Evolutionary conservation across 2,888 invertebrate genomes (phyloP).

Genomic region (Lutraria lutraria): DNA sequence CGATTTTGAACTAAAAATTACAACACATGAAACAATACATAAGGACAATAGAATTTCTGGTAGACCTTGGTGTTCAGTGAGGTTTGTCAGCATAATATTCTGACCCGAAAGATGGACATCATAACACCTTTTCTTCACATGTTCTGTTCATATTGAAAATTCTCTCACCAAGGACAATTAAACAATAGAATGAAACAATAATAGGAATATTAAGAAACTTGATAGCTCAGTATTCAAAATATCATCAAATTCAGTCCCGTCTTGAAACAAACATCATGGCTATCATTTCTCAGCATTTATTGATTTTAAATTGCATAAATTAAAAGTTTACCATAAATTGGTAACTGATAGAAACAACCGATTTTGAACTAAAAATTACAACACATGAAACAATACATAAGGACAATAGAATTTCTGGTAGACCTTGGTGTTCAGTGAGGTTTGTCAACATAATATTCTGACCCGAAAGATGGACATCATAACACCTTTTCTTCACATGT

Average conservation of each 20-base stretch:
- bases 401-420: no score
- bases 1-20: no score
- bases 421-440: conserved; percentile 46
- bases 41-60: no score
- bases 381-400: no score
- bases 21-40: no score
- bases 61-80: conserved; percentile 48
- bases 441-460: conserved; percentile 53
- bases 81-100: conserved; percentile 47
- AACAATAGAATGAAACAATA: no score
- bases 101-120: conserved; percentile 67
- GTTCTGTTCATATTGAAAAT: no score
- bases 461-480: conserved; percentile 67
- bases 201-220: not conserved
- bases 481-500: not conserved
- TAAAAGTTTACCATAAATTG: no score
- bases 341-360: no score
- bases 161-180: no score
- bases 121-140: conserved; percentile 25
- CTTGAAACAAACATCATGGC: conserved; percentile 64
- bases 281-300: conserved; percentile 4
- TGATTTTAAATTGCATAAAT: no score
- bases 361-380: no score
- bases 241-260: conserved; percentile 54
- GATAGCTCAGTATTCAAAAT: conserved; percentile 32